A percentile compares a stretch with the other conserved stretches of the same genome.
These are phyloP conservation scores for Barypeithes pellucidus DNA, from an alignment of 2,888 invertebrate genomes.

Conservation along the genomic window DNA sequence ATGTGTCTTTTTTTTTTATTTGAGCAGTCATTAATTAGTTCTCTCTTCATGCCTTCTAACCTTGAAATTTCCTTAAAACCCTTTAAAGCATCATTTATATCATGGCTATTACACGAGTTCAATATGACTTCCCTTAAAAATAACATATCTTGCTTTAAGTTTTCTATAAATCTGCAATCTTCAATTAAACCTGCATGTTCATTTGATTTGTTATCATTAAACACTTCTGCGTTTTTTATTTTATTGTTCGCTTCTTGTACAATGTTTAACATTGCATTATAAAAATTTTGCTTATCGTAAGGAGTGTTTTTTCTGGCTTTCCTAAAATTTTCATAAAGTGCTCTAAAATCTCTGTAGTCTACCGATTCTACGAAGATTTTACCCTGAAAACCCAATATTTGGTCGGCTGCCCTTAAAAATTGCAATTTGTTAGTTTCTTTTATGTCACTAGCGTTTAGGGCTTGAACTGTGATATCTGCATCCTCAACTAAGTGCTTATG, in stretches of 20 bases:
- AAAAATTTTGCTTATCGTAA: background rate
- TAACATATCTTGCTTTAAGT: background rate
- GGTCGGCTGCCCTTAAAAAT: background rate
- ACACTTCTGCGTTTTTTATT: background rate
- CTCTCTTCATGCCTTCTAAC: background rate
- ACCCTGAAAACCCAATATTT: background rate
- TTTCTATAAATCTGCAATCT: background rate
- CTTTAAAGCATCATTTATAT: background rate
- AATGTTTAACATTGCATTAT: background rate
- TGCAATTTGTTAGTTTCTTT: background rate
- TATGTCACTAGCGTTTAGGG: background rate
- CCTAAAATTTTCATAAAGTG: background rate
- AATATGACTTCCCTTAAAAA: background rate
- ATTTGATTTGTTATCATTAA: background rate
- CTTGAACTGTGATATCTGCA: background rate
- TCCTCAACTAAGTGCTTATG: background rate
- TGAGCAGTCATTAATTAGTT: background rate
- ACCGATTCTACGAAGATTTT: background rate
- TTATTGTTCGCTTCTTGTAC: background rate
- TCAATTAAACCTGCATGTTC: background rate
- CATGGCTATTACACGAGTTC: background rate
- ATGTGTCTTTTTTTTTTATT: slow-evolving; percentile 8
- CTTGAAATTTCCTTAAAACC: background rate
- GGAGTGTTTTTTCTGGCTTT: background rate
- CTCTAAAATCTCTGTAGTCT: background rate